phyloP scores from a whole-genome alignment of 2,113 vertebrate species.

The Apodemus speciosus region DNA sequence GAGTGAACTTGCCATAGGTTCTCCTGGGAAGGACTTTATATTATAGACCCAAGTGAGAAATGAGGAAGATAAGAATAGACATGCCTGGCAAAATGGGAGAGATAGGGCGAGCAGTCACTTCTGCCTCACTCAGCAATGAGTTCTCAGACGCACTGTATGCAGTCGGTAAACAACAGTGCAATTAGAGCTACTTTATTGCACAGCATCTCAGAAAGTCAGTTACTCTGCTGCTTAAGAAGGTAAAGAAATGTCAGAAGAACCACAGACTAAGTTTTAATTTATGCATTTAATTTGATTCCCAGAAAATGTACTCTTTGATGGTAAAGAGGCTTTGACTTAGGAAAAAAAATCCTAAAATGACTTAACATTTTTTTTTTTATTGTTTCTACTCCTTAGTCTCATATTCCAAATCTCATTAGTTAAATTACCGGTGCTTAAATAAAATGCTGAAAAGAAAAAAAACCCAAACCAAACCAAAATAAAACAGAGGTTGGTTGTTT shows the following conservation, averaged over 20 bases:
- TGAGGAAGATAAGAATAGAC: neutral
- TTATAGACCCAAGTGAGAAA: slow-evolving; percentile 10
- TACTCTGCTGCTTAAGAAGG: slow-evolving; percentile 26
- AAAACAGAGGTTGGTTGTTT: neutral
- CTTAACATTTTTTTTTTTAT: slow-evolving; percentile 59
- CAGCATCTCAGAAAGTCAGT: slow-evolving; percentile 22
- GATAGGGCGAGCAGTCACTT: neutral
- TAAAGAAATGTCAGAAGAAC: slow-evolving; percentile 53
- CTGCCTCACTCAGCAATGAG: neutral
- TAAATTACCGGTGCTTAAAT: slow-evolving; percentile 27
- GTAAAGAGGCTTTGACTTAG: slow-evolving; percentile 60
- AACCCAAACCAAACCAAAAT: neutral
- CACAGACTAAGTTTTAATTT: slow-evolving; percentile 39
- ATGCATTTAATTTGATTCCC: slow-evolving; percentile 66
- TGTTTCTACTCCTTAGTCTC: slow-evolving; percentile 39
- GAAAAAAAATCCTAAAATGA: slow-evolving; percentile 39
- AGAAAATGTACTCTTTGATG: slow-evolving; percentile 36
- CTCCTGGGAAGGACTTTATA: neutral
- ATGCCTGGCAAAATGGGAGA: slow-evolving; percentile 11
- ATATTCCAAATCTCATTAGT: slow-evolving; percentile 42
- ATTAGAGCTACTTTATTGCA: slow-evolving; percentile 10
- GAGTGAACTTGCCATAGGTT: neutral
- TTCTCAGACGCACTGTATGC: slow-evolving; percentile 39
- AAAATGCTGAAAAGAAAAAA: slow-evolving; percentile 5
- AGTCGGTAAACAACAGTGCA: neutral